Evolutionary conservation across 2,888 invertebrate genomes (phyloP).

Genomic region (Cheilosia variabilis): DNA sequence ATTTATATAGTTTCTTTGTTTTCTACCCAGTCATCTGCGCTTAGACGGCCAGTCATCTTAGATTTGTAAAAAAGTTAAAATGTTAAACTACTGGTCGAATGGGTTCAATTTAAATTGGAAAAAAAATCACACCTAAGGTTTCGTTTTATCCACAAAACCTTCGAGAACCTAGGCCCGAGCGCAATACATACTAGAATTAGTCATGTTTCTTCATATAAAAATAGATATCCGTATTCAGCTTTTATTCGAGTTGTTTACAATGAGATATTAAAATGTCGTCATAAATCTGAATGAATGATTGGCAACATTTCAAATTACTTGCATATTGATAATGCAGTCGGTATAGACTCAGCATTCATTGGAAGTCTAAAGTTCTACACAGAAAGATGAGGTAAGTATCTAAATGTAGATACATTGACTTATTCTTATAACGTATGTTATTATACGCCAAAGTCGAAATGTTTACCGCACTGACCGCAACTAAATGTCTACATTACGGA

Average conservation of each 20-base stretch:
- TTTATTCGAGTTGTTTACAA: too few species aligned
- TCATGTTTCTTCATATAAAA: not conserved
- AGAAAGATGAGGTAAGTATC: not conserved
- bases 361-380: constrained; percentile 2
- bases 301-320: constrained; percentile 18
- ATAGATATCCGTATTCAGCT: not conserved
- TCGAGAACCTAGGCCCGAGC: too few species aligned
- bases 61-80: too few species aligned
- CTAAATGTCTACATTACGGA: not conserved
- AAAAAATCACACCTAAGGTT: not conserved
- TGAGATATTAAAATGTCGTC: too few species aligned
- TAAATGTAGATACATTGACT: not conserved
- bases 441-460: constrained; percentile 14
- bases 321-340: not conserved
- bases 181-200: too few species aligned
- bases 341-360: not conserved
- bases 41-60: too few species aligned
- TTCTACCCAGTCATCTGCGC: too few species aligned
- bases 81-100: too few species aligned
- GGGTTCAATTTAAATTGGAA: too few species aligned
- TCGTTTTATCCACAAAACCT: not conserved
- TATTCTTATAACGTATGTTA: not conserved
- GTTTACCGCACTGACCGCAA: not conserved
- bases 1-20: too few species aligned
- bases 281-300: constrained; percentile 4